Conservation (phyloP, 2,797 vertebrate species). For the Platalea minor region DNA sequence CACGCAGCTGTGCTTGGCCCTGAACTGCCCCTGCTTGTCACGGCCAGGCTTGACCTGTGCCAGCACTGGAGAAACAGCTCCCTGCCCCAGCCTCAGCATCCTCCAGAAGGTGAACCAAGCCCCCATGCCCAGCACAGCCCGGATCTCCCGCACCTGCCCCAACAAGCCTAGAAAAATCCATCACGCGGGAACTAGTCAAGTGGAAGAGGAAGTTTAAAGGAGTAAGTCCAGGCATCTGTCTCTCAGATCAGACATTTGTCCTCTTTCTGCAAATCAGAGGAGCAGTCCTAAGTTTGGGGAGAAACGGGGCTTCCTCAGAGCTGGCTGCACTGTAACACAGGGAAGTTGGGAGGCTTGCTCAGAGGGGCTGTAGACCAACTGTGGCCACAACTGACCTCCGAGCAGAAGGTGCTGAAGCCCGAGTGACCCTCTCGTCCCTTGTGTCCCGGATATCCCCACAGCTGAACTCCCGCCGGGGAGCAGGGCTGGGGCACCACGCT, state of each 20-base stretch:
- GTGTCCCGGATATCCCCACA: rapidly evolving
- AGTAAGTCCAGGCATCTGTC: neutral
- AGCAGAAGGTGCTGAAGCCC: neutral
- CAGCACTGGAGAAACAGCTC: rapidly evolving
- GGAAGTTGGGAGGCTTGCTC: neutral
- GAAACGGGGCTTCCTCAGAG: neutral
- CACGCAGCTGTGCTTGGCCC: neutral
- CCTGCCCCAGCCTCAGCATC: neutral
- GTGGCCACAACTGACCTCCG: neutral
- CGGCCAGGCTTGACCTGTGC: neutral
- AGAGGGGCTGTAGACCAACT: too few relatives aligned
- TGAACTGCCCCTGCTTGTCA: neutral
- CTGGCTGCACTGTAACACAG: rapidly evolving
- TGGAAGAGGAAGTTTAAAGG: neutral
- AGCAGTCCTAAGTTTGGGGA: neutral
- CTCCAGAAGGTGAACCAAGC: neutral
- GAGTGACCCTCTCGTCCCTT: neutral
- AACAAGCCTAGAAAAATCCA: neutral
- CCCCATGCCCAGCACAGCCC: neutral
- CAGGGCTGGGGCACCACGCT: neutral
- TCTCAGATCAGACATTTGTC: neutral
- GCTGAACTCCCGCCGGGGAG: neutral
- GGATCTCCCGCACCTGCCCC: neutral
- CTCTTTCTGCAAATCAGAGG: neutral
- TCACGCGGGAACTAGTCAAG: neutral